These are phyloP conservation scores for Acrocera orbiculus DNA, from an alignment of 2,888 invertebrate species.

Conservation along the genomic window DNA sequence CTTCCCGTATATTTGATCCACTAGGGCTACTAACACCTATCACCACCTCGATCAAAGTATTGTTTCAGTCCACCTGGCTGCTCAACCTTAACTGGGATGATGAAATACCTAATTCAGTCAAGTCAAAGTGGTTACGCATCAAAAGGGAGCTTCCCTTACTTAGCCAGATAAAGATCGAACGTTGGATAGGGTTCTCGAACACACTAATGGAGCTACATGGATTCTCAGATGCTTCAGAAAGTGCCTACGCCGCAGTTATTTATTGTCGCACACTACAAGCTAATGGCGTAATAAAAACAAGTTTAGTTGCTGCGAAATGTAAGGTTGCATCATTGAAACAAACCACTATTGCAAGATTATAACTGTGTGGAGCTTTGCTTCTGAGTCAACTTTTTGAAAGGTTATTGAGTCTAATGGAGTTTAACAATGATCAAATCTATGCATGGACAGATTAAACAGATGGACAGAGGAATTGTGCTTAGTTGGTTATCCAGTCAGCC, in stretches of 20 bases:
- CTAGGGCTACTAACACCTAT: slow-evolving; percentile 11
- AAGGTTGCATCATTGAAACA: neutral
- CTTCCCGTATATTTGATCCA: slow-evolving; percentile 12
- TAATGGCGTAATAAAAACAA: too few species aligned
- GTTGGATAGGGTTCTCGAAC: neutral
- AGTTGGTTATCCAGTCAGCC: too few species aligned
- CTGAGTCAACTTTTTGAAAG: too few species aligned
- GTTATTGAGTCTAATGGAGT: too few species aligned
- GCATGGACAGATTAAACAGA: too few species aligned
- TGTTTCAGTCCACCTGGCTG: slow-evolving; percentile 14
- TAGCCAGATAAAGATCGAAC: neutral
- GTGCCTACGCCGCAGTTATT: slow-evolving; percentile 8
- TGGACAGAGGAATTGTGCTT: too few species aligned
- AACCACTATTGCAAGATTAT: neutral
- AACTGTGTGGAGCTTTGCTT: neutral
- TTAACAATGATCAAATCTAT: too few species aligned
- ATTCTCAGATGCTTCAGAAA: slow-evolving; percentile 13
- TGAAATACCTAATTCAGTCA: neutral
- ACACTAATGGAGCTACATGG: slow-evolving; percentile 6
- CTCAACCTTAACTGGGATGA: slow-evolving; percentile 14
- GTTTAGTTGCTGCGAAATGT: neutral
- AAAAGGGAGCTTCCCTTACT: neutral
- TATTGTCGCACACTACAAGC: too few species aligned
- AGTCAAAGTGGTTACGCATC: neutral
- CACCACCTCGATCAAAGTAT: slow-evolving; percentile 11